Evolutionary conservation across 2,113 vertebrate genomes (phyloP).

Genomic region (Heteronetta atricapilla): DNA sequence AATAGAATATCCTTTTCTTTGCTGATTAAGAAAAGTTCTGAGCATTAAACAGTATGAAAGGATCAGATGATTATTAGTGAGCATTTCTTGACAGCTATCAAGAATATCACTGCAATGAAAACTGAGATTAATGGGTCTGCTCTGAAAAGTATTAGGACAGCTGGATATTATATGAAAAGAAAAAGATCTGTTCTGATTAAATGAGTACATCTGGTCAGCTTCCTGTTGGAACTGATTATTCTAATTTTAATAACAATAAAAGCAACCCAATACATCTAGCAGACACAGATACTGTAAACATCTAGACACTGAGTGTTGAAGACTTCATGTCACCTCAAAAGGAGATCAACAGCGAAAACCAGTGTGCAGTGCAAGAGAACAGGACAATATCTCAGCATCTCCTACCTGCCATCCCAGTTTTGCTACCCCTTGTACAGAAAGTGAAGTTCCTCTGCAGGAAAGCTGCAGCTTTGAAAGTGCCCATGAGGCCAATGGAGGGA

Average conservation of each 20-base stretch:
- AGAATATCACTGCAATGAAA: neutral
- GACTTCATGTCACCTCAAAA: neutral
- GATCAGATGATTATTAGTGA: neutral
- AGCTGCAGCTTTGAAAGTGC: neutral
- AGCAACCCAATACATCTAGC: neutral
- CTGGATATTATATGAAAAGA: neutral
- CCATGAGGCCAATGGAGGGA: neutral
- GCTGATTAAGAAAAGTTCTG: neutral
- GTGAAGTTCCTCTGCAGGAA: neutral
- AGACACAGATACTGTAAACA: neutral
- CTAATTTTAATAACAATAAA: conserved; percentile 18
- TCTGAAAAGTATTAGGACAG: neutral
- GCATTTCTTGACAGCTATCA: neutral
- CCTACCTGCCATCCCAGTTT: neutral
- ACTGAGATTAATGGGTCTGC: neutral
- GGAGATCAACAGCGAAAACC: neutral
- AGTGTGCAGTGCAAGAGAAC: neutral
- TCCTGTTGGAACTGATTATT: neutral
- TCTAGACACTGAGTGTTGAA: neutral
- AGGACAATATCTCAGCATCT: neutral
- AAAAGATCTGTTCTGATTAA: neutral
- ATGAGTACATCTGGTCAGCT: conserved; percentile 1
- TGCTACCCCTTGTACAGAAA: neutral
- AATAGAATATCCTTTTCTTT: neutral
- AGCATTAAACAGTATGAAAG: neutral